Evolutionary conservation across 2,797 vertebrate species (phyloP).

Genomic region (Oryzias sinensis): DNA sequence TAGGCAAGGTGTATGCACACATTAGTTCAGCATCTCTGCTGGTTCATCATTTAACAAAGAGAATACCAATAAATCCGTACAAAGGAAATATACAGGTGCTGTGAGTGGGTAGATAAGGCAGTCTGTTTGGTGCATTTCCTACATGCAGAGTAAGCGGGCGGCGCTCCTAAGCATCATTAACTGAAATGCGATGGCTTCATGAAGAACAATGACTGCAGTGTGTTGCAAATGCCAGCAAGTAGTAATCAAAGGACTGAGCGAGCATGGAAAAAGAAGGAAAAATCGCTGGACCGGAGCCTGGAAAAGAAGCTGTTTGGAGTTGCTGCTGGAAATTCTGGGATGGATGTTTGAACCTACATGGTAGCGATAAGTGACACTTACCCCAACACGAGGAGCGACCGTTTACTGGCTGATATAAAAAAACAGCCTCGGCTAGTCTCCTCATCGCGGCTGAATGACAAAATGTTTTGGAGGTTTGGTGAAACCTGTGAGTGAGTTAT

Average conservation of each 20-base stretch:
- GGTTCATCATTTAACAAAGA: no score
- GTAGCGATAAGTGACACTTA: conserved; percentile 46
- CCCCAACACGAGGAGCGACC: conserved; percentile 30
- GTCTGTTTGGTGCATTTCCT: background rate
- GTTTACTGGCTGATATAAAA: conserved; percentile 44
- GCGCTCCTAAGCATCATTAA: conserved; percentile 37
- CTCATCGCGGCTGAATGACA: conserved; percentile 26
- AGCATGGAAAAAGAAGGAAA: conserved; percentile 53
- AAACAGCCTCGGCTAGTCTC: conserved; percentile 33
- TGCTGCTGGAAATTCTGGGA: conserved; percentile 33
- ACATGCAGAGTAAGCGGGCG: conserved; percentile 13
- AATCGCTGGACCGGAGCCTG: conserved; percentile 47
- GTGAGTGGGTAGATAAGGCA: no score
- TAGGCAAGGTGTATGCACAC: no score
- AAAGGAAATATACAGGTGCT: background rate
- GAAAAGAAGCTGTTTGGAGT: conserved; percentile 49
- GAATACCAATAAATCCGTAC: no score
- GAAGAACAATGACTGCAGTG: conserved; percentile 61
- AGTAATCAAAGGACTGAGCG: conserved; percentile 39
- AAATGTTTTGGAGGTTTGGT: conserved; percentile 37
- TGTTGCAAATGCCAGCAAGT: conserved; percentile 49
- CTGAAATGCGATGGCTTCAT: conserved; percentile 21
- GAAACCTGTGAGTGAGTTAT: conserved; percentile 17
- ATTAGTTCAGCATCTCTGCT: no score
- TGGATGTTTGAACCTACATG: conserved; percentile 35